Evolutionary conservation across 1,140 invertebrate genomes (phyloP), one percentile per base, ranked within the genome.

Genomic region (Drosophila triauraria): DNA sequence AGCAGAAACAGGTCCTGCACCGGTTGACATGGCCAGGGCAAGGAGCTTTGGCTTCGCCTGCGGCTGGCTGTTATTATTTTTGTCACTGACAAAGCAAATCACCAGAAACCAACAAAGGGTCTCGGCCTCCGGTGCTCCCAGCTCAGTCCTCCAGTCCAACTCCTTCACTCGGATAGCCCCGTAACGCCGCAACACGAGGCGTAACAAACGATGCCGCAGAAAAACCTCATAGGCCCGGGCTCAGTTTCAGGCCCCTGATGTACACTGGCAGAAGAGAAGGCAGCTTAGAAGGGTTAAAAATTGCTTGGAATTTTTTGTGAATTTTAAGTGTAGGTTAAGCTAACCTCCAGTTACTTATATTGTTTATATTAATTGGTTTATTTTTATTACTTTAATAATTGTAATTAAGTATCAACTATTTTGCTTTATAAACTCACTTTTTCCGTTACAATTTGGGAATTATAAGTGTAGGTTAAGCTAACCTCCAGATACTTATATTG

Each of bases 81-180:
- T 88, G 84, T 88, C 84, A 88, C 84, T 84, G 84, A 88, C 85
- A 88, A 88, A 88, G 84, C 84, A 88, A 88, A 88, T 88, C 84
- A 88, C 85, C 84, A 87, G 87, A 84, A 90, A 88, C 84, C 85
- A 88, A 87, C 84, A 87, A 78, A 88, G 69, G 78, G 44, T 60
- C 68, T 44, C 77, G 47, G 62, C 43, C 44, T 23, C 25, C 27
- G 20, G 38, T 32, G 9, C 32, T 35, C 32, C 32, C 32, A 2
- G 32, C 32, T 51, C 50, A n/a, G n/a, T 50, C 1, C 47, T 44
- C 60, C 48, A 27, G 13, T 9, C 8, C 30, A 23, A 3, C 20
- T 38, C 53, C 35, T 53, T 54, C 40, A 40, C 35, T 20, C 4
- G 53, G 53, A 23, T 56, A 25, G 20, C 17, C 25, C 23, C n/a